Evolutionary conservation across 1,140 invertebrate genomes (phyloP), one percentile per base, ranked within the genome.

Genomic region (Polypedilum pembai): DNA sequence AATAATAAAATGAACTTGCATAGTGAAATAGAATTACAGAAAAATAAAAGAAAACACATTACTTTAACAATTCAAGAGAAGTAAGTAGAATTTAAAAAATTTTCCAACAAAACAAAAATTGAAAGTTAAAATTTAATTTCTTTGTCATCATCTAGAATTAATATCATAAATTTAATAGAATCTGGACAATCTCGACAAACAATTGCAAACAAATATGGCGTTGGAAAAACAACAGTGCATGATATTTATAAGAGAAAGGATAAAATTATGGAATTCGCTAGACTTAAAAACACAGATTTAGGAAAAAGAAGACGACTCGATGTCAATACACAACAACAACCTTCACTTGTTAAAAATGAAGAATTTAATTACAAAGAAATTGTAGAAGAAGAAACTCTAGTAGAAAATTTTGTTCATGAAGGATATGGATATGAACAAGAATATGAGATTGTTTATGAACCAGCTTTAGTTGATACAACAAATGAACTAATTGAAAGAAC

Each of bases 21-120:
- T n/a, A 15, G 8, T 15, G 8, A 56, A 12, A 56, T 56, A 56
- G n/a, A 15, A 1, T n/a, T 15, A 1, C 8, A 18, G 10, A 69
- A 18, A 8, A 20, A 20, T 20, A 69, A 69, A 20, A 69, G 65
- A 5, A 69, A 69, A 5, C 65, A 69, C 18, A 18, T 69, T 7
- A 69, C 65, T 3, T 12, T 69, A 20, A 69, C 65, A 21, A 69
- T 69, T 20, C 17, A 69, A 69, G 65, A 69, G 20, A 69, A 69
- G 65, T 69, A 69, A 69, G 45, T 15, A 15, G 15, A 56, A 56
- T 56, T 4, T 4, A 15, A 15, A 3, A 45, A 45, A 45, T 45
- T 45, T 8, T 8, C 8, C 1, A 45, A n/a, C 8, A 45, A 8
- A 45, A 45, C 41, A 45, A 45, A 15, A n/a, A 56, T n/a, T 56